Evolutionary conservation across 2,888 invertebrate species (phyloP).

Genomic region (Thereva unica): DNA sequence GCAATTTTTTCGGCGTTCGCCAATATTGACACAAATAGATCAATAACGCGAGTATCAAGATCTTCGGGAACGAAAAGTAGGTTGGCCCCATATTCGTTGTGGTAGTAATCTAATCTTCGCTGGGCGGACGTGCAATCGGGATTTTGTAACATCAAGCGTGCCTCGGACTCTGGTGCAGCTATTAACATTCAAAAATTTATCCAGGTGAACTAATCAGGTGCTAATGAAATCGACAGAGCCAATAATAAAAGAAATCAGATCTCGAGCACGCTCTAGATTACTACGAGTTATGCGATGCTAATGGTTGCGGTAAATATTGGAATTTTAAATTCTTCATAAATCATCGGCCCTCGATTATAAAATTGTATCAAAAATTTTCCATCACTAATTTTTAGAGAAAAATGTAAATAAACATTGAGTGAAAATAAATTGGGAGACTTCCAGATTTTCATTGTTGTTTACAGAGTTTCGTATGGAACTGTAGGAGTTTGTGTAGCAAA

Average conservation of each 20-base stretch:
- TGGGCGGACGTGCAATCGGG: too few relatives aligned
- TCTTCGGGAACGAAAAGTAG: too few relatives aligned
- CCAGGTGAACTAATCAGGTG: not conserved
- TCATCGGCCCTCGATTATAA: too few relatives aligned
- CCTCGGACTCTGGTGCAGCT: constrained; percentile 3
- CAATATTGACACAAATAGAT: too few relatives aligned
- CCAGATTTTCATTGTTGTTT: too few relatives aligned
- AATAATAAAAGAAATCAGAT: constrained; percentile 20
- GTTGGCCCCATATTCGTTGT: too few relatives aligned
- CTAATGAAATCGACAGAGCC: constrained; percentile 21
- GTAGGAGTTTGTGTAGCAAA: too few relatives aligned
- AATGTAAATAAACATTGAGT: constrained; percentile 6
- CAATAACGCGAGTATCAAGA: too few relatives aligned
- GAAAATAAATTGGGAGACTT: constrained; percentile 5
- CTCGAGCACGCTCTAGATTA: constrained; percentile 17
- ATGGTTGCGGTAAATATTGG: constrained; percentile 10
- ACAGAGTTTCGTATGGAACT: not conserved
- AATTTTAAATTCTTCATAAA: not conserved
- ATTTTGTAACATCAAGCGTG: not conserved
- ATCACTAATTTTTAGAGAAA: too few relatives aligned
- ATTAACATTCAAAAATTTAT: constrained; percentile 15
- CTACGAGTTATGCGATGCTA: not conserved
- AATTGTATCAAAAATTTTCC: too few relatives aligned
- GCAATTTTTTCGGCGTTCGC: too few relatives aligned
- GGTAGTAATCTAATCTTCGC: too few relatives aligned